Evolutionary conservation across 2,888 invertebrate species (phyloP), one percentile per base, ranked within the genome.

Genomic region (Folsomia candida): DNA sequence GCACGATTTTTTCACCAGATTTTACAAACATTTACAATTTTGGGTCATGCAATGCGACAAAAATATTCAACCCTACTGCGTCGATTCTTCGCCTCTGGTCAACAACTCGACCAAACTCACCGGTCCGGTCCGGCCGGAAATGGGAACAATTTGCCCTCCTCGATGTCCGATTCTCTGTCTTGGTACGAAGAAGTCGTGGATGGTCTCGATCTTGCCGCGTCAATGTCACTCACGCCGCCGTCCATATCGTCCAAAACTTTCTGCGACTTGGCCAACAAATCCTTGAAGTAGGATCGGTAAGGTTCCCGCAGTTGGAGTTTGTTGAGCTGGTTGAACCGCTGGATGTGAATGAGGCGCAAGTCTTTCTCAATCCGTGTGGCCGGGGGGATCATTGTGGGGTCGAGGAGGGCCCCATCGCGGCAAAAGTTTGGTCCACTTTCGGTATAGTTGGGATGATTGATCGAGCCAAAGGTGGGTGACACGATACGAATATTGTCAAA

Each of bases 361-460:
- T 74, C 74, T 27, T 60, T 26, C 29, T 74, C 74, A 9, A 72
- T 22, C 2, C 74, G 66, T 1, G 66, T 24, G 2, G 27, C 26
- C 2, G 67, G 20, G 4, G 62, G 26, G 47, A 61, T 63, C 2
- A 18, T 3, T n/a, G 71, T 58, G 6, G 74, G 74, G 28, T 71
- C 69, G 0, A 68, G 61, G 18, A 72, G 69, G 0, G 69, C 61
- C 57, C 64, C 20, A 25, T 61, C 66, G 20, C 70, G 67, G 3
- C 26, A 28, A 27, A 27, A 47, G 0, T 69, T 72, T 20, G 74
- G 71, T 3, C 76, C 76, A 9, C 64, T 47, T 25, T 76, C 76
- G 6, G 68, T 57, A 20, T 67, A 71, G n/a, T 68, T 67, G 6
- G 76, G 76, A 65, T 76, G 74, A 11, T 67, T 72, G 24, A 72